Base-by-base conservation (phyloP, 2,113 vertebrate species). In the Sinocyclocheilus maitianheensis region DNA sequence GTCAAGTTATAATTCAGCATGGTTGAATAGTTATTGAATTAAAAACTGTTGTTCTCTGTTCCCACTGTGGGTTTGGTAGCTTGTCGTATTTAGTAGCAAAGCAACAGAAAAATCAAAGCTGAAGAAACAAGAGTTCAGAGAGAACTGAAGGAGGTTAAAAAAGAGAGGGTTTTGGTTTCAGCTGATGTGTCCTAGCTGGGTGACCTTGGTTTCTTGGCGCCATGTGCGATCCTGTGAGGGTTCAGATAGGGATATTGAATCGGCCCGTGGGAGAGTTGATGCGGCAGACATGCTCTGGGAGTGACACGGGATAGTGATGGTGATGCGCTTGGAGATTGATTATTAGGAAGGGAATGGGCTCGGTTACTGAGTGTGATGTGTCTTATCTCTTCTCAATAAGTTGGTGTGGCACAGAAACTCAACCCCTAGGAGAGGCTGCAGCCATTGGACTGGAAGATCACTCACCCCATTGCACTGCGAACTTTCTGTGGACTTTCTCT, bases 121-220 rank as follows among this genome's bases (percentile, higher is more conserved):
- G 40, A 87, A 26, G 34, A 30, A 24, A 77, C 13, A 62, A 63
- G 20, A 63, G 55, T 18, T 63, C 67, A 51, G 22, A 65, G 40
- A 77, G 71, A 69, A 48, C 76, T 40, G 48, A 71, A 78, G 53
- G 43, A 77, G 63, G 48, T 46, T 13, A n/a, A 72, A 72, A 30
- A 62, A 34, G 12, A 34, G 12, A 67, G 80, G 53, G 93, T 92
- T 91, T 94, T 87, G 46, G 89, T 95, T 94, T 94, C 94, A 88
- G 88, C 84, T 88, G 90, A 92, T 92, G 91, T 88, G 88, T 91
- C 81, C 1, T 65, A 91, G 89, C 86, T 89, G 76, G 48, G 51
- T 93, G 92, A 94, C 94, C 92, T 95, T 95, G 93, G 46, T 14
- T 89, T 90, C 88, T 90, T 84, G 77, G 89, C 88, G 88, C 90